These are phyloP conservation scores for Uropsilus gracilis DNA, from an alignment of 2,113 vertebrate genomes.

Conservation along the genomic window DNA sequence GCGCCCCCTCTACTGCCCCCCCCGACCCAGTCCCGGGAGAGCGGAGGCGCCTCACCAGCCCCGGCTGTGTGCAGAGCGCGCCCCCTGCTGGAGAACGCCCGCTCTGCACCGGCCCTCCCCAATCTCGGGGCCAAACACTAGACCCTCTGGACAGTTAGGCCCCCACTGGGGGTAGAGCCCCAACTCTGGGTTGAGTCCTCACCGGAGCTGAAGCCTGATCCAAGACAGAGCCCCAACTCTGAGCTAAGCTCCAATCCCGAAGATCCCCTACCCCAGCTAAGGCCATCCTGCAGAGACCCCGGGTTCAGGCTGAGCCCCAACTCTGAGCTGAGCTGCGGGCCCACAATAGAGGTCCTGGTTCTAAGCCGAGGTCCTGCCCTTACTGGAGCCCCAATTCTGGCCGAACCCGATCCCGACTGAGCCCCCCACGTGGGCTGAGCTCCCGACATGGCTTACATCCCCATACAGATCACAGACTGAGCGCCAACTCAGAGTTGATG, in stretches of 20 bases:
- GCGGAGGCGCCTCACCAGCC: fast-evolving
- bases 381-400: not conserved
- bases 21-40: not conserved
- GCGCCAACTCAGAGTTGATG: too few relatives aligned
- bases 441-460: not conserved
- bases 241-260: not conserved
- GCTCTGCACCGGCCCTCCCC: not conserved
- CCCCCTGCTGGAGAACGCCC: constrained; percentile 37
- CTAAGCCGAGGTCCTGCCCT: too few relatives aligned
- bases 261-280: too few relatives aligned
- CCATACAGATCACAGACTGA: not conserved
- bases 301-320: not conserved
- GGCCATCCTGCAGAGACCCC: not conserved
- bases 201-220: not conserved
- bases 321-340: not conserved
- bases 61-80: not conserved
- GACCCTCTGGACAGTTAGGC: fast-evolving
- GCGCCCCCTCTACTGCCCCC: not conserved
- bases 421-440: not conserved
- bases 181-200: not conserved
- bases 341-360: not conserved
- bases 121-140: fast-evolving
- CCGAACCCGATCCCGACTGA: not conserved
- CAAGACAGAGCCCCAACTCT: not conserved
- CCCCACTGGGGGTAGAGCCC: too few relatives aligned